Base-by-base conservation (phyloP, 2,797 vertebrate genomes). In the Pangasius sanitwongsei region DNA sequence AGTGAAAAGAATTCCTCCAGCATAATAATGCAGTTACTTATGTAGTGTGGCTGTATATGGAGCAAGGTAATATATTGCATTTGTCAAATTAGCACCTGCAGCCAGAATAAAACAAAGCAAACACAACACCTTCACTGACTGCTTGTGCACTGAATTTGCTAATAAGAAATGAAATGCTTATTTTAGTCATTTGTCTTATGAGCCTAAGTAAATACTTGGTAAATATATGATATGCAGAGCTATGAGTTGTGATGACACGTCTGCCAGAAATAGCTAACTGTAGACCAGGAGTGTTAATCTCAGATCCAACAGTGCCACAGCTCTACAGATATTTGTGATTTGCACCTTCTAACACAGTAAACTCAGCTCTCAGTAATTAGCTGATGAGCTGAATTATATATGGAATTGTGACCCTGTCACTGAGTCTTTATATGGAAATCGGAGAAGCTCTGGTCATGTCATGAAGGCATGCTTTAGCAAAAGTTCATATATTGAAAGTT, bases 241-340 rank as follows among this genome's bases (percentile, higher is more conserved):
- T 61, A 59, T 61, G 69, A 72, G 37, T n/a, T 86, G 74, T 75
- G 85, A 63, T 59, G 85, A 74, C 65, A 86, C 53, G 1, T 41
- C 23, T 57, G 53, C 50, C 41, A 74, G 69, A 86, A 77, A 86
- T 86, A 74, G 70, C 74, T 74, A 41, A 57, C 50, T 77, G 85
- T 86, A 63, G 69, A 61, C 28, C 83, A 48, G 63, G 13, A 69
- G 83, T 84, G 83, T 84, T 84, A 84, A 84, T 69, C 61, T 69
- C 83, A 69, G 63, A 50, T 84, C 83, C 63, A 67, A 44, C 83
- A 67, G 44, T 50, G 44, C 83, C 44, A 69, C 44, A 50, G 83
- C 63, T 50, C 18, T 84, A 50, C 81, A 63, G 81, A 61, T 5
- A 82, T 84, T 67, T 84, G 44, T 69, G 83, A 69, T 69, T 53